Conservation (phyloP, 1,140 invertebrate genomes). For the Palaemon carinicauda region DNA sequence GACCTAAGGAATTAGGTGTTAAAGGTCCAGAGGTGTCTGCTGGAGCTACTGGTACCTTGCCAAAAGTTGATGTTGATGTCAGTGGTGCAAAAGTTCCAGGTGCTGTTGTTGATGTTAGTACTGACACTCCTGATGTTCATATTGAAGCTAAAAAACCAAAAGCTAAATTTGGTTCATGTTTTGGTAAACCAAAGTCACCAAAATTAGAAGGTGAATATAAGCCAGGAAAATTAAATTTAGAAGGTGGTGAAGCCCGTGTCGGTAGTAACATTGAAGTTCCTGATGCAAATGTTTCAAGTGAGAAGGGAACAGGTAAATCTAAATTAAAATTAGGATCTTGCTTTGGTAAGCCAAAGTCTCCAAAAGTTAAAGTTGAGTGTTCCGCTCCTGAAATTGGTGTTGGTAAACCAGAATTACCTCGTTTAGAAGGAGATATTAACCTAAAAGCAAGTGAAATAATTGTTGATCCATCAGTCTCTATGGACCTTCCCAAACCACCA, state of each 20-base stretch:
- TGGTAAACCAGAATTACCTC: not conserved
- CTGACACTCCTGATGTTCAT: not conserved
- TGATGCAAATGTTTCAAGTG: not conserved
- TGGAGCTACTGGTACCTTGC: not conserved
- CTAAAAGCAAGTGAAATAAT: not conserved
- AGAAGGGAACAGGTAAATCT: not conserved
- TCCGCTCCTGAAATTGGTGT: not conserved
- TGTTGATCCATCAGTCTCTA: not conserved
- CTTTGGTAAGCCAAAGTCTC: not conserved
- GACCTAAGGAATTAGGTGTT: not conserved
- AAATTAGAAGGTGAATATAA: slow-evolving; percentile 28
- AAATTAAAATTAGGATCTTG: not conserved
- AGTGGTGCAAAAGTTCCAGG: not conserved
- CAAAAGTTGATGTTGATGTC: not conserved
- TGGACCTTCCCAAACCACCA: not conserved
- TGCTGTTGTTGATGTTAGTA: not conserved
- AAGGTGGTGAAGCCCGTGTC: not conserved
- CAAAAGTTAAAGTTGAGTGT: not conserved
- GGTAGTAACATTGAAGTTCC: not conserved
- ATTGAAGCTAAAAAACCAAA: not conserved
- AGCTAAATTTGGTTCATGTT: slow-evolving; percentile 3
- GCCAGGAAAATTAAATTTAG: not conserved
- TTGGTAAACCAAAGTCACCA: slow-evolving; percentile 25
- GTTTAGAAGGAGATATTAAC: not conserved
- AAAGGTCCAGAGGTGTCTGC: slow-evolving; percentile 9